Evolutionary conservation across 2,888 invertebrate species (phyloP).

Genomic region (Thymelicus lineola): DNA sequence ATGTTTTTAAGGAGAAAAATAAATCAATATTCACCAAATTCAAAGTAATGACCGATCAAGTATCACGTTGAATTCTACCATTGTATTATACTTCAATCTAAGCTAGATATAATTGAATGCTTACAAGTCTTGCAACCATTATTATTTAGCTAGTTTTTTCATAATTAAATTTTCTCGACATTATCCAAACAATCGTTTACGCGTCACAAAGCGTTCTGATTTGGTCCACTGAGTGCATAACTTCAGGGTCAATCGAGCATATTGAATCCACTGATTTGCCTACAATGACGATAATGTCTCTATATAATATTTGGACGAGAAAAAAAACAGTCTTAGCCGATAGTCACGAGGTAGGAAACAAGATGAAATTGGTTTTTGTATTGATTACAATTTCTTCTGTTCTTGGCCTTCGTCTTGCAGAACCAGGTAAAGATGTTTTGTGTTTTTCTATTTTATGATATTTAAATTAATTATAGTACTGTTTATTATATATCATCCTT

Average conservation of each 20-base stretch:
- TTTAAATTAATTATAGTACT: no score
- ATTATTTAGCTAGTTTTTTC: slow-evolving; percentile 6
- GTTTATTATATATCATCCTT: neutral
- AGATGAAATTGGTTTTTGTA: slow-evolving; percentile 24
- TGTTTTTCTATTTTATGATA: no score
- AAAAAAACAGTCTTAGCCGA: slow-evolving; percentile 32
- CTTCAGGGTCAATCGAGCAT: slow-evolving; percentile 54
- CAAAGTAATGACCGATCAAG: no score
- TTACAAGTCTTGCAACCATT: neutral
- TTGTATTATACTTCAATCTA: neutral
- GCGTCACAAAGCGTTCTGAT: slow-evolving; percentile 34
- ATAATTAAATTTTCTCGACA: slow-evolving; percentile 11
- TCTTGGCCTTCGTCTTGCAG: slow-evolving; percentile 24
- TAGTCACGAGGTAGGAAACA: slow-evolving; percentile 35
- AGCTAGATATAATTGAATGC: neutral
- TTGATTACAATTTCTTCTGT: slow-evolving; percentile 9
- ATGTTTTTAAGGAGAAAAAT: no score
- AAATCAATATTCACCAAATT: no score
- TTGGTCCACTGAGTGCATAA: slow-evolving; percentile 51
- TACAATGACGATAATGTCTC: slow-evolving; percentile 44
- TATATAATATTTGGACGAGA: slow-evolving; percentile 44
- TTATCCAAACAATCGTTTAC: slow-evolving; percentile 24
- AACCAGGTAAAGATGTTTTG: slow-evolving; percentile 38
- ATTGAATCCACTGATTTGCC: slow-evolving; percentile 47
- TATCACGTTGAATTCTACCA: neutral